phyloP scores from a whole-genome alignment of 2,888 invertebrate species.

The Junonia oenone region DNA sequence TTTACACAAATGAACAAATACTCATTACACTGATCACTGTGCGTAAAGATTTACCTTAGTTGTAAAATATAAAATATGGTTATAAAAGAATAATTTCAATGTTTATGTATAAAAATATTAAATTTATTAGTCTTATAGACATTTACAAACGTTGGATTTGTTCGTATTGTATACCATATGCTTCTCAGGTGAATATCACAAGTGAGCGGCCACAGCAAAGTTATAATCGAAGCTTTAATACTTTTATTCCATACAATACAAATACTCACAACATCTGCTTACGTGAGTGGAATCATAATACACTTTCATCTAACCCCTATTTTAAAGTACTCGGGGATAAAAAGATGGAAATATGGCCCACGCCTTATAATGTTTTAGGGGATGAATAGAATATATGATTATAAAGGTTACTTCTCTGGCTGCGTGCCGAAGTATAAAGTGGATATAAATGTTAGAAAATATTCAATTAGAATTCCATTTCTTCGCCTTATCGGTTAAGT shows the following conservation, averaged over 20 bases:
- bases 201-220: constrained; percentile 15
- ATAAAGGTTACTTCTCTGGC: too few species aligned
- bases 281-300: constrained; percentile 29
- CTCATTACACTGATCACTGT: too few species aligned
- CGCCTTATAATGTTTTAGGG: constrained; percentile 22
- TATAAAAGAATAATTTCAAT: too few species aligned
- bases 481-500: too few species aligned
- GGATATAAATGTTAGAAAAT: too few species aligned
- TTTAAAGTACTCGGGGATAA: constrained; percentile 22
- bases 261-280: constrained; percentile 20
- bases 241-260: constrained; percentile 26
- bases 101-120: too few species aligned
- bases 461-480: too few species aligned
- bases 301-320: constrained; percentile 29
- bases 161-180: not conserved
- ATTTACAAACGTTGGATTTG: not conserved
- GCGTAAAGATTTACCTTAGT: too few species aligned
- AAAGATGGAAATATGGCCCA: constrained; percentile 19
- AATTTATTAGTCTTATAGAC: not conserved
- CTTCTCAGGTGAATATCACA: constrained; percentile 11
- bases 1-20: too few species aligned
- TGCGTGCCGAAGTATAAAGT: too few species aligned
- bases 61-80: too few species aligned
- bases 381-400: too few species aligned
- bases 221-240: constrained; percentile 23